Evolutionary conservation across 2,888 invertebrate genomes (phyloP).

Genomic region (Aphidius colemani): DNA sequence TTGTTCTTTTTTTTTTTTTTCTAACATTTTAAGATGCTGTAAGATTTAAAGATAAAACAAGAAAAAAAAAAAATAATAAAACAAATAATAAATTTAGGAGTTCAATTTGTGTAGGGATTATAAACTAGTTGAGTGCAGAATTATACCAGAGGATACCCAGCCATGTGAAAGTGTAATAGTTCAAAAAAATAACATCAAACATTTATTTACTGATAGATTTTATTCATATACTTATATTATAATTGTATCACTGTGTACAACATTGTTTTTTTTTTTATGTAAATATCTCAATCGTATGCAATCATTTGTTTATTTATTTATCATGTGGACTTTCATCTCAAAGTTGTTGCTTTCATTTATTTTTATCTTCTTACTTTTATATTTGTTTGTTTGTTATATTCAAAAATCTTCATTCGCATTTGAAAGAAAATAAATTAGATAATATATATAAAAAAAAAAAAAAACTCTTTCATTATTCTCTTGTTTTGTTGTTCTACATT

Average conservation of each 20-base stretch:
- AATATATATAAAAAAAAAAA: conserved; percentile 36
- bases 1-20: background rate
- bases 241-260: conserved; percentile 62
- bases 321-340: conserved; percentile 54
- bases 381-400: conserved; percentile 42
- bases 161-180: conserved; percentile 35
- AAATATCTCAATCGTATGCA: conserved; percentile 58
- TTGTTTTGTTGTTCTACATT: conserved; percentile 44
- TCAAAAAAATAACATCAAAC: conserved; percentile 43
- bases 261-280: conserved; percentile 52
- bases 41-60: conserved; percentile 1
- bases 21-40: no score
- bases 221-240: conserved; percentile 61
- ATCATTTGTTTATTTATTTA: conserved; percentile 34
- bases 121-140: conserved; percentile 48
- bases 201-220: conserved; percentile 60
- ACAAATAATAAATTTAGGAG: background rate
- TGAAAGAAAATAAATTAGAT: no score
- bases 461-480: conserved; percentile 45
- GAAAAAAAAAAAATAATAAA: background rate
- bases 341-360: conserved; percentile 35
- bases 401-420: conserved; percentile 55
- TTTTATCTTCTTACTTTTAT: conserved; percentile 25
- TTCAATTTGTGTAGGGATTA: conserved; percentile 19
- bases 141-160: conserved; percentile 53